phyloP scores from a whole-genome alignment of 1,140 invertebrate species.

The Halotydeus destructor region DNA sequence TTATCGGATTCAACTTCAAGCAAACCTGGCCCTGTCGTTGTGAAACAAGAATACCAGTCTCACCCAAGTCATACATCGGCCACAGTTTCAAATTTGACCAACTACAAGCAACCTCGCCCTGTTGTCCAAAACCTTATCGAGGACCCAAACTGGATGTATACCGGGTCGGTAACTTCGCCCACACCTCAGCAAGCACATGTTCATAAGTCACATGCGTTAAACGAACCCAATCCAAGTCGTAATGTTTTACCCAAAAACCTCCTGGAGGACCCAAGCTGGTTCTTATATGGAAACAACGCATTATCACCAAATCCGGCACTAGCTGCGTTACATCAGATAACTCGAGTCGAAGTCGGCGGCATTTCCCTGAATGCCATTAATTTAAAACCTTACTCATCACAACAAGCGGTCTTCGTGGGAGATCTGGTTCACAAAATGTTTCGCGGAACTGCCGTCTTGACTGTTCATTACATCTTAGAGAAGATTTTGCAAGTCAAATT shows the following conservation, averaged over 20 bases:
- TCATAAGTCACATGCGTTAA: too few species aligned
- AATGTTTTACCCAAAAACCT: too few species aligned
- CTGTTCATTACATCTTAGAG: slow-evolving; percentile 46
- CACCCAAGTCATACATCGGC: too few species aligned
- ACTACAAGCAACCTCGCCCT: slow-evolving; percentile 5
- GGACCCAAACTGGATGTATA: slow-evolving; percentile 6
- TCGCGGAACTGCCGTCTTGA: slow-evolving; percentile 42
- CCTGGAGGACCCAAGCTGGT: not conserved
- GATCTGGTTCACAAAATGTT: slow-evolving; percentile 59
- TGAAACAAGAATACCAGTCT: too few species aligned
- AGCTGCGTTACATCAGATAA: not conserved
- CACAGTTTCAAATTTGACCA: too few species aligned
- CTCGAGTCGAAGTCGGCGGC: slow-evolving; percentile 37
- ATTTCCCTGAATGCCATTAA: slow-evolving; percentile 59
- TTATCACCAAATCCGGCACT: slow-evolving; percentile 43
- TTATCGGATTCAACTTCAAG: too few species aligned
- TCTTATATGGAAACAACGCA: slow-evolving; percentile 32
- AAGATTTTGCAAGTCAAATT: slow-evolving; percentile 52
- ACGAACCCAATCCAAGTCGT: too few species aligned
- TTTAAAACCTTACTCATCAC: slow-evolving; percentile 53
- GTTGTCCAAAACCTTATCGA: slow-evolving; percentile 3
- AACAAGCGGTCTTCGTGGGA: slow-evolving; percentile 50
- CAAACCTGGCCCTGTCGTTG: slow-evolving; percentile 12
- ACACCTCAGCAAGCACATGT: too few species aligned
- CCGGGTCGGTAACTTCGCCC: too few species aligned